Evolutionary conservation across 2,888 invertebrate species (phyloP).

Genomic region (Heteromyza rotundicornis): DNA sequence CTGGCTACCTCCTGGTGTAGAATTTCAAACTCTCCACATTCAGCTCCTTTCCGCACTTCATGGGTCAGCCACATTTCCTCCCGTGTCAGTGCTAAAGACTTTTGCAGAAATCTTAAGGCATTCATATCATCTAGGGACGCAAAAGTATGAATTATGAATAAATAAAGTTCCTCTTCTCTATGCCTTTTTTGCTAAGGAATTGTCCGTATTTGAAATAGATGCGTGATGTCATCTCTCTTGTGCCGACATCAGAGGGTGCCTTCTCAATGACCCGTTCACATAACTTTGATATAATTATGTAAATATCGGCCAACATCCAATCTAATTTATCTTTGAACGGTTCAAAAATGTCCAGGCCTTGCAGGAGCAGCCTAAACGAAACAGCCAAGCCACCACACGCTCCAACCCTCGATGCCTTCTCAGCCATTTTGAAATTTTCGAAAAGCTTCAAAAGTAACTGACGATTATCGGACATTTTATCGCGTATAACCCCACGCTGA

Average conservation of each 20-base stretch:
- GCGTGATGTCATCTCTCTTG: constrained; percentile 42
- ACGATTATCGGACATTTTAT: constrained; percentile 37
- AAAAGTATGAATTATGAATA: too few relatives aligned
- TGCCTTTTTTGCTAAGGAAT: constrained; percentile 27
- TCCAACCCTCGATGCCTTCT: constrained; percentile 35
- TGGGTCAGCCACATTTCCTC: constrained; percentile 46
- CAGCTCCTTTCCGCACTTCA: too few relatives aligned
- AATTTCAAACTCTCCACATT: neutral
- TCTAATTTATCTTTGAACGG: constrained; percentile 40
- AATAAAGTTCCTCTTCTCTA: too few relatives aligned
- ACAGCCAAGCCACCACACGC: constrained; percentile 35
- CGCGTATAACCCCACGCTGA: constrained; percentile 34
- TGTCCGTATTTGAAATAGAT: constrained; percentile 45
- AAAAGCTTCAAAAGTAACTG: constrained; percentile 42
- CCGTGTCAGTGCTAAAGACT: constrained; percentile 39
- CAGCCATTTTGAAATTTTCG: constrained; percentile 47
- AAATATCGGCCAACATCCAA: constrained; percentile 43
- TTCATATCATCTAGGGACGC: constrained; percentile 17
- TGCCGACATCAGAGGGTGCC: too few relatives aligned
- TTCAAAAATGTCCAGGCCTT: constrained; percentile 39
- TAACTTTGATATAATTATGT: constrained; percentile 39
- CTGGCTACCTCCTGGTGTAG: constrained; percentile 41
- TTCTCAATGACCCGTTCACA: too few relatives aligned
- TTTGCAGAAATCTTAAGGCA: constrained; percentile 40
- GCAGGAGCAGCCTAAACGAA: constrained; percentile 39